Base-by-base conservation (phyloP, 2,113 vertebrate genomes). In the Butorides virescens region DNA sequence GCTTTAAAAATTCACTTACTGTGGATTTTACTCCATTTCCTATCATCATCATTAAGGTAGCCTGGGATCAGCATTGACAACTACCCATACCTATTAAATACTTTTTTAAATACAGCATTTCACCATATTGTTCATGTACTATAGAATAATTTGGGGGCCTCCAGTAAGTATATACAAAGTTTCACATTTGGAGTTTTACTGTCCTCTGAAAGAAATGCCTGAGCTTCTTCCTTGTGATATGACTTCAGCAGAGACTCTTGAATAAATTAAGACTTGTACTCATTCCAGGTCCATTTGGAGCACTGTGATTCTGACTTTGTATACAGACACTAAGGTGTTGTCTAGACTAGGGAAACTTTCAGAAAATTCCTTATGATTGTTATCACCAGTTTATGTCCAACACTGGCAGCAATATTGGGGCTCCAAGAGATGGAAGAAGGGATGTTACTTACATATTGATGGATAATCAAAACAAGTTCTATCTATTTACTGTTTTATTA, bases 201-300 rank as follows among this genome's bases (percentile, higher is more conserved):
- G 32, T 88, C 72, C 85, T 77, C 58, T 88, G 36, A 80, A 93
- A 97, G 46, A 78, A 88, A 97, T 90, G 61, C 39, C 25, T 92
- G 74, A 85, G 44, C 32, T 89, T 95, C 79, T 65, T 63, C 71
- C 13, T 47, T 86, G 30, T 44, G 42, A 46, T 70, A 62, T 44
- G 50, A 78, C 59, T 96, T 73, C 37, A 93, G 39, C 21, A 94
- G 42, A 96, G 53, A 66, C 23, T 93, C 22, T 44, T 25, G 5
- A 91, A 50, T 65, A 37, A 86, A 56, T 72, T 90, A 84, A 73
- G 32, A 65, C 20, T 90, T 42, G 13, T 37, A 73, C 46, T 91
- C 32, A 53, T 73, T 95, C 72, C 39, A 95, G 73, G 32, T 27
- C 16, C 47, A 46, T 42, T 86, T 84, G 78, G 52, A 79, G 50